A percentile compares a stretch with the other conserved stretches of the same genome.
These are phyloP conservation scores for Nephrocerus scutellatus DNA, from an alignment of 2,888 invertebrate species.

Conservation along the genomic window DNA sequence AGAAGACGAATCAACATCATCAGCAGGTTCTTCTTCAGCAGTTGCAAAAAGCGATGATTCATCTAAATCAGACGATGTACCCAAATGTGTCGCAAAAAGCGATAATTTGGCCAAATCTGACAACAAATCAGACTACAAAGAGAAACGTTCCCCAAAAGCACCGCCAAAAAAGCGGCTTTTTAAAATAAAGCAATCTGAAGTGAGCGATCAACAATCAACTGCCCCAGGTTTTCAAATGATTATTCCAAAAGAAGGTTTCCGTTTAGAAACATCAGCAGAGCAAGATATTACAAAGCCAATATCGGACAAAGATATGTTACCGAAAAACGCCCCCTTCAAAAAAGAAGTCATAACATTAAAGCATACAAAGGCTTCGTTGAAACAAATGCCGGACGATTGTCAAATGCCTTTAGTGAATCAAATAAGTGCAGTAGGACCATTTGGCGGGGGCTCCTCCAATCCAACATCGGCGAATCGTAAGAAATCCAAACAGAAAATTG, in stretches of 20 bases:
- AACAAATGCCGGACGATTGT: background rate
- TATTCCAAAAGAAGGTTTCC: background rate
- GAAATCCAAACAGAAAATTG: background rate
- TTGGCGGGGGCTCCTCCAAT: background rate
- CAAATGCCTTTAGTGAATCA: slow-evolving; percentile 3
- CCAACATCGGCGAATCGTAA: slow-evolving; percentile 4
- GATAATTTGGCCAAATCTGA: too few relatives aligned
- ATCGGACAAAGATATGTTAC: slow-evolving; percentile 8
- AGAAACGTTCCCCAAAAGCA: background rate
- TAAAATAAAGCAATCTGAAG: slow-evolving; percentile 4
- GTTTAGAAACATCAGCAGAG: slow-evolving; percentile 2
- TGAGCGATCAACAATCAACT: background rate
- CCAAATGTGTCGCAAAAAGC: too few relatives aligned
- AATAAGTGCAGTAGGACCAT: background rate
- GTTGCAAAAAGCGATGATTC: too few relatives aligned
- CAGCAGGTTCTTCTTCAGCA: too few relatives aligned
- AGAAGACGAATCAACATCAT: too few relatives aligned
- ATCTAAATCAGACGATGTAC: too few relatives aligned
- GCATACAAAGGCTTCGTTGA: background rate
- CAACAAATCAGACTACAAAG: background rate
- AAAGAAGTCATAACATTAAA: background rate
- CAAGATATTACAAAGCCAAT: slow-evolving; percentile 8
- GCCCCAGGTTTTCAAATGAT: too few relatives aligned
- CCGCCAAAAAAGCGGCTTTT: slow-evolving; percentile 8
- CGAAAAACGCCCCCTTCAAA: slow-evolving; percentile 4